Evolutionary conservation across 2,113 vertebrate species (phyloP).

Genomic region (Ammodytes marinus): DNA sequence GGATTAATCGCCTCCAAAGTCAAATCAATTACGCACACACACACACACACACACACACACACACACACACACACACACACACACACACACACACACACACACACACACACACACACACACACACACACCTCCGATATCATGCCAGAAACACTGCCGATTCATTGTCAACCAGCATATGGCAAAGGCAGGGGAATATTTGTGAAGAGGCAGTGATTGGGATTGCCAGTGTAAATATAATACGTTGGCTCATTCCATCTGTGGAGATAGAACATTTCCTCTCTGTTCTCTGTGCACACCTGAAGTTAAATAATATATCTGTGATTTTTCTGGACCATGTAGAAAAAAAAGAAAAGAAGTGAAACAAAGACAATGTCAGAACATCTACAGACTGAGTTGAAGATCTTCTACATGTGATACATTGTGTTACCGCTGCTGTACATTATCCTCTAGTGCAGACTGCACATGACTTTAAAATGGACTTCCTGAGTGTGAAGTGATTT

Average conservation of each 20-base stretch:
- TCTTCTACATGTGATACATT: neutral
- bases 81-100: slow-evolving; percentile 19
- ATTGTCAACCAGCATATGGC: slow-evolving; percentile 55
- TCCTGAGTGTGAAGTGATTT: slow-evolving; percentile 53
- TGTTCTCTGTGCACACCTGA: neutral
- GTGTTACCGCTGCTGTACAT: neutral
- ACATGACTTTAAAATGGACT: slow-evolving; percentile 11
- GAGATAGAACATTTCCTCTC: neutral
- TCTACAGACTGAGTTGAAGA: neutral
- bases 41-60: neutral
- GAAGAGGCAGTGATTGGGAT: slow-evolving; percentile 27
- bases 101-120: slow-evolving; percentile 20
- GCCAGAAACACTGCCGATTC: slow-evolving; percentile 53
- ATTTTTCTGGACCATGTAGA: neutral
- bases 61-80: no score
- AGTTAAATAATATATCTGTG: neutral
- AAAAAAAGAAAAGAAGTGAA: neutral
- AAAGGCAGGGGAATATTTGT: slow-evolving; percentile 31
- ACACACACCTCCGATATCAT: slow-evolving; percentile 61
- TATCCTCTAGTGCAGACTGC: neutral
- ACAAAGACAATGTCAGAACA: neutral
- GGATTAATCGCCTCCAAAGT: slow-evolving; percentile 68
- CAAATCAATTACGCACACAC: slow-evolving; percentile 74
- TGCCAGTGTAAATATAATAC: slow-evolving; percentile 15
- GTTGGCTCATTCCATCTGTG: slow-evolving; percentile 9